These are phyloP conservation scores for Dusona sp. DNA, from an alignment of 2,888 invertebrate species.

Conservation along the genomic window DNA sequence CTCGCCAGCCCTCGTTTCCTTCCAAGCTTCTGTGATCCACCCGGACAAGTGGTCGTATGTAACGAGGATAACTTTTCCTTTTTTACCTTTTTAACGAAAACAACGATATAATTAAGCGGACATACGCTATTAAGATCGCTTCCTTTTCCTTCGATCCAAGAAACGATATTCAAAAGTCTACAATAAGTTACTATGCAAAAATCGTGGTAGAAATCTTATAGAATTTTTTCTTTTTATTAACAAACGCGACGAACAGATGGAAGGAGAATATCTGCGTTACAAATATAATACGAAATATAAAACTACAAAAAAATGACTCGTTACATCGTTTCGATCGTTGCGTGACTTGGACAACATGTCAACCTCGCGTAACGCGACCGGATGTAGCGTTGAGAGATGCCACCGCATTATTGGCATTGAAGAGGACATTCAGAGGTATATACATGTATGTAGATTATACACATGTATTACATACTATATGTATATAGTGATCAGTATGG, in stretches of 20 bases:
- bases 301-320: conserved; percentile 13
- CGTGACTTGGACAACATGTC: conserved; percentile 60
- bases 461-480: background rate
- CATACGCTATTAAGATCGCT: background rate
- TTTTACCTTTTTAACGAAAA: background rate
- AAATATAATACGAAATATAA: conserved; percentile 33
- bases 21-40: conserved; percentile 25
- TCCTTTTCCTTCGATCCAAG: background rate
- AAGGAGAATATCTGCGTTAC: background rate
- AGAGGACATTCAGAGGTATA: conserved; percentile 38
- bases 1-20: conserved; percentile 59
- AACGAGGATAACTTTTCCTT: conserved; percentile 26
- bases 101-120: conserved; percentile 28
- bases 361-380: conserved; percentile 63
- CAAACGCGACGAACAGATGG: background rate
- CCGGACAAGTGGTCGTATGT: conserved; percentile 19
- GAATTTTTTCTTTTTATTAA: background rate
- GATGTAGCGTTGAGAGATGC: conserved; percentile 64
- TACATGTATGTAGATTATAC: background rate
- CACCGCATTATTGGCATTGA: conserved; percentile 54
- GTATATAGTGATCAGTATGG: background rate
- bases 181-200: background rate
- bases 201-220: background rate
- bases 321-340: conserved; percentile 52
- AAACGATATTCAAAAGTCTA: background rate